Conservation (phyloP, 1,140 invertebrate species). For the Drosophila mayri region DNA sequence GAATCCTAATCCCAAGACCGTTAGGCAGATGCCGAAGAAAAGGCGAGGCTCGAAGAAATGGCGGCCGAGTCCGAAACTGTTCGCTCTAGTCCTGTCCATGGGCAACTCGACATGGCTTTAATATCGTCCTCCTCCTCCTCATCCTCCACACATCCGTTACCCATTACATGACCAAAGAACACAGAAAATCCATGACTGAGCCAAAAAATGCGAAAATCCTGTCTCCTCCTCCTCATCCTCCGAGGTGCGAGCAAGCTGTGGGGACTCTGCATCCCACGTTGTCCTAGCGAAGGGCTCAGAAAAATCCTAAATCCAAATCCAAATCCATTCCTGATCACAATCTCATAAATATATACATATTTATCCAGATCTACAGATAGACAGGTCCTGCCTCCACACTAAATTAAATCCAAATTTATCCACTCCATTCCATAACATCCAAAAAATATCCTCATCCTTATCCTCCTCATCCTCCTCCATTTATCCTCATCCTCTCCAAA, state of each 20-base stretch:
- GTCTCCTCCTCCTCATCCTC: constrained; percentile 18
- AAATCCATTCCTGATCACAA: constrained; percentile 56
- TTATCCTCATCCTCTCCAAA: constrained; percentile 70
- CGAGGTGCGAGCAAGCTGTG: constrained; percentile 46
- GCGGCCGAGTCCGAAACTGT: constrained; percentile 58
- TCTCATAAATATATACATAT: constrained; percentile 50
- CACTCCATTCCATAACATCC: constrained; percentile 65
- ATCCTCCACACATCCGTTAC: constrained; percentile 45
- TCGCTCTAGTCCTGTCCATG: constrained; percentile 65
- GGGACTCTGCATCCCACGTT: constrained; percentile 71
- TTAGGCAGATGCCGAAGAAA: constrained; percentile 55
- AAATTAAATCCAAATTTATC: constrained; percentile 66
- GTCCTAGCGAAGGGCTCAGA: constrained; percentile 63
- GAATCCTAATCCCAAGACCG: constrained; percentile 63
- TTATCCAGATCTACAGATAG: constrained; percentile 31
- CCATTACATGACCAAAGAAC: constrained; percentile 40
- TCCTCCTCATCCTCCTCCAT: constrained; percentile 62
- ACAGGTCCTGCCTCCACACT: constrained; percentile 65
- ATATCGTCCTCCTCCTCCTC: constrained; percentile 16
- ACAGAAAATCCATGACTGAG: constrained; percentile 24
- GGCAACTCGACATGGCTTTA: constrained; percentile 27
- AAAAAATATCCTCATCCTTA: constrained; percentile 64
- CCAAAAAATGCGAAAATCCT: constrained; percentile 32
- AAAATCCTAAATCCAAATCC: constrained; percentile 57
- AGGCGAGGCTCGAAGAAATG: constrained; percentile 54